Conservation (phyloP, 2,888 invertebrate species). For the Tricholauxania praeusta region DNA sequence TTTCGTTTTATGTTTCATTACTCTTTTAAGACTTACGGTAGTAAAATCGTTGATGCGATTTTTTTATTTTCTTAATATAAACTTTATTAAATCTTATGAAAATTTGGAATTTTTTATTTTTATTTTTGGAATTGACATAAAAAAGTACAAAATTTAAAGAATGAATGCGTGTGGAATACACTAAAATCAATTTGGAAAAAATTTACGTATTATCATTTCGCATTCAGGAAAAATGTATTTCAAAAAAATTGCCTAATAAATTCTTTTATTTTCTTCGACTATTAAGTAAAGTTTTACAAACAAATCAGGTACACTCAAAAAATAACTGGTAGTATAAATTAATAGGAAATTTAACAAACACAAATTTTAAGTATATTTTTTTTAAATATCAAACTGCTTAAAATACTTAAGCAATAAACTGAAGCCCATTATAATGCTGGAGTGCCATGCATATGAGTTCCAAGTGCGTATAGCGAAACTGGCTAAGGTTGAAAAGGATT, state of each 20-base stretch:
- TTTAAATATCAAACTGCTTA: constrained; percentile 10
- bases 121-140: neutral
- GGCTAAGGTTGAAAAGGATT: constrained; percentile 60
- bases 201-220: neutral
- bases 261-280: too few species aligned
- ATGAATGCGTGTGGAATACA: too few species aligned
- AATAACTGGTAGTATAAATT: neutral
- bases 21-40: constrained; percentile 1
- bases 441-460: constrained; percentile 37
- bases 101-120: too few species aligned
- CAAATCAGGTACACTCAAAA: constrained; percentile 37
- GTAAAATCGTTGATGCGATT: constrained; percentile 26
- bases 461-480: constrained; percentile 48
- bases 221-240: too few species aligned
- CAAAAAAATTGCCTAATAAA: too few species aligned
- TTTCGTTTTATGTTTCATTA: constrained; percentile 11
- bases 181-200: neutral
- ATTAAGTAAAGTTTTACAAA: neutral
- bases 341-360: neutral
- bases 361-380: neutral
- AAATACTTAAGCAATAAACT: constrained; percentile 39
- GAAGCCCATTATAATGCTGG: constrained; percentile 43
- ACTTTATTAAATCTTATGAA: too few species aligned
- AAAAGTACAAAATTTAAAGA: constrained; percentile 18
- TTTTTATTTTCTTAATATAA: neutral